Evolutionary conservation across 1,140 invertebrate genomes (phyloP).

Genomic region (Sycophaga agraensis): DNA sequence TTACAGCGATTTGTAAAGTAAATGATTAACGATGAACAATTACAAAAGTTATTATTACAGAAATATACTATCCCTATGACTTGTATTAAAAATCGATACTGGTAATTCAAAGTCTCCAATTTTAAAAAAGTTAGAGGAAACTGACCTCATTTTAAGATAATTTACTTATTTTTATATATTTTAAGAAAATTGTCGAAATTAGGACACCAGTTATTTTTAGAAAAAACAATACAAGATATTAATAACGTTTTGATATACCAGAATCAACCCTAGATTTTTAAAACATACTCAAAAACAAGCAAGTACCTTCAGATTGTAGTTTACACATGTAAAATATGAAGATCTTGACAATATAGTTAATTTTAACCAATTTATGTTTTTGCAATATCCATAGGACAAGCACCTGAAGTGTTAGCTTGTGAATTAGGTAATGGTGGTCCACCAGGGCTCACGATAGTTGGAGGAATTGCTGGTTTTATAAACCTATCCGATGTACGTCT

Average conservation of each 20-base stretch:
- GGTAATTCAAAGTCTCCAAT: no score
- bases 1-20: not conserved
- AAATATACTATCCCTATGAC: not conserved
- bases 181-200: no score
- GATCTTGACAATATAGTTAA: slow-evolving; percentile 32
- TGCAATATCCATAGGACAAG: slow-evolving; percentile 55
- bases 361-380: slow-evolving; percentile 49
- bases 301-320: slow-evolving; percentile 37
- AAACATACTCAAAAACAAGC: slow-evolving; percentile 4
- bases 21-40: no score
- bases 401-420: slow-evolving; percentile 38
- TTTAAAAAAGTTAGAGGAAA: no score
- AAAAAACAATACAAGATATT: no score
- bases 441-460: slow-evolving; percentile 53
- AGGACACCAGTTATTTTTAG: no score
- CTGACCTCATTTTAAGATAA: no score
- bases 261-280: no score
- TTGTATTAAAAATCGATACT: not conserved
- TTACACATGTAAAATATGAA: slow-evolving; percentile 37
- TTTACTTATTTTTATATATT: no score
- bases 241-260: no score
- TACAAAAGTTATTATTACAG: not conserved
- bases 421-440: slow-evolving; percentile 39
- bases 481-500: slow-evolving; percentile 74
- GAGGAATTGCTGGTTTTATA: slow-evolving; percentile 73